Evolutionary conservation across 2,797 vertebrate species (phyloP).

Genomic region (Pristis pectinata): DNA sequence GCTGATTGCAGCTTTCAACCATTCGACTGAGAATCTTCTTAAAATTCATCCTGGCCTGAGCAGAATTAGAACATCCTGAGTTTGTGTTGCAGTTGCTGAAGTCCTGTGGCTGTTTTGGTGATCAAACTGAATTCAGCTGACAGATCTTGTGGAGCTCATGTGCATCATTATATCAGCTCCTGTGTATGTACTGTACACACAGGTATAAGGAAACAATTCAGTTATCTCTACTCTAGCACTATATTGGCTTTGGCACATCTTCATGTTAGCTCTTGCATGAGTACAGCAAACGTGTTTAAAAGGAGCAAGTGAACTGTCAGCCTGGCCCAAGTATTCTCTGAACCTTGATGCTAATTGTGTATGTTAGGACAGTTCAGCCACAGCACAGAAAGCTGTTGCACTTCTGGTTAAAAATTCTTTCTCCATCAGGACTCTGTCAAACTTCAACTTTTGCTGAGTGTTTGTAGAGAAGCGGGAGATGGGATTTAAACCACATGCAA

Average conservation of each 20-base stretch:
- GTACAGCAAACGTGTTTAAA: background rate
- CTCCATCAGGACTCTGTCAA: constrained; percentile 6
- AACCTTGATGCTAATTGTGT: background rate
- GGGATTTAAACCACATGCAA: background rate
- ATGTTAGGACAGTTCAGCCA: background rate
- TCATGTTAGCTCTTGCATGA: background rate
- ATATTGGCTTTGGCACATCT: background rate
- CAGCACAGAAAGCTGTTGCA: background rate
- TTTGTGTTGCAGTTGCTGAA: background rate
- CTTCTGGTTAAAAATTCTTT: constrained; percentile 3
- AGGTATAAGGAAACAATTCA: background rate
- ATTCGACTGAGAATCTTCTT: background rate
- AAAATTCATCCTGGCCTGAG: background rate
- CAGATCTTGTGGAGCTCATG: background rate
- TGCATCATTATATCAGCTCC: background rate
- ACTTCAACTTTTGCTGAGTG: background rate
- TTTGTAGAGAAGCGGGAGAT: background rate
- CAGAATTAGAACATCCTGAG: background rate
- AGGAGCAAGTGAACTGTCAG: background rate
- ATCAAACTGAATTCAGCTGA: background rate
- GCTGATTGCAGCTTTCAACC: background rate
- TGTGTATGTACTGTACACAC: background rate
- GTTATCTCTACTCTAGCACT: background rate
- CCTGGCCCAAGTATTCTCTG: background rate
- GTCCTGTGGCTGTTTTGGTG: too few relatives aligned